Evolutionary conservation across 2,113 vertebrate genomes (phyloP).

Genomic region (Paramisgurnus dabryanus): DNA sequence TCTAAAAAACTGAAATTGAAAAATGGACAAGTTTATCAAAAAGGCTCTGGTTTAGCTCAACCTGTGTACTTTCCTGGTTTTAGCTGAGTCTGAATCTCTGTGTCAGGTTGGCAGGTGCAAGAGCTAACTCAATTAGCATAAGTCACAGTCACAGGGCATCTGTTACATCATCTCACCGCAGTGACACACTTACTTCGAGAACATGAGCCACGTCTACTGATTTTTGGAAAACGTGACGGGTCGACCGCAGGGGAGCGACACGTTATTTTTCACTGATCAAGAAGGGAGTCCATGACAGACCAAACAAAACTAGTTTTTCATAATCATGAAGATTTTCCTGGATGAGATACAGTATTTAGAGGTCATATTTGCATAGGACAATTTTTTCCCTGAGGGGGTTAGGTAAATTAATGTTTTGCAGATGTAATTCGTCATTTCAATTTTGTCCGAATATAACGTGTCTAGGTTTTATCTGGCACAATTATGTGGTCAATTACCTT

Average conservation of each 20-base stretch:
- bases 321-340: neutral
- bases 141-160: conserved; percentile 13
- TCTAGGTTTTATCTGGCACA: neutral
- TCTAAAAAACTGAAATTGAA: neutral
- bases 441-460: neutral
- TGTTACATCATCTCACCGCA: conserved; percentile 13
- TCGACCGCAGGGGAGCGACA: neutral
- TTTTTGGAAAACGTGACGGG: neutral
- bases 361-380: neutral
- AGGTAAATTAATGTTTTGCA: neutral
- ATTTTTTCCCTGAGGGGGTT: conserved; percentile 3
- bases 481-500: neutral
- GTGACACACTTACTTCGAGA: conserved; percentile 12
- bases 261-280: conserved; percentile 2
- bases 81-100: neutral
- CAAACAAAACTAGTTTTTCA: neutral
- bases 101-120: conserved; percentile 24
- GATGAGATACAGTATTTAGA: neutral
- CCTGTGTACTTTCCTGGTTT: neutral
- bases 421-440: neutral
- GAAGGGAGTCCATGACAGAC: neutral
- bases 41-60: neutral
- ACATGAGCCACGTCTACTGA: conserved; percentile 23
- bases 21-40: neutral
- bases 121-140: conserved; percentile 41